A percentile compares a stretch with the other conserved stretches of the same genome.
These are phyloP conservation scores for Stenotaenia linearis DNA, from an alignment of 2,888 invertebrate species.

Conservation along the genomic window DNA sequence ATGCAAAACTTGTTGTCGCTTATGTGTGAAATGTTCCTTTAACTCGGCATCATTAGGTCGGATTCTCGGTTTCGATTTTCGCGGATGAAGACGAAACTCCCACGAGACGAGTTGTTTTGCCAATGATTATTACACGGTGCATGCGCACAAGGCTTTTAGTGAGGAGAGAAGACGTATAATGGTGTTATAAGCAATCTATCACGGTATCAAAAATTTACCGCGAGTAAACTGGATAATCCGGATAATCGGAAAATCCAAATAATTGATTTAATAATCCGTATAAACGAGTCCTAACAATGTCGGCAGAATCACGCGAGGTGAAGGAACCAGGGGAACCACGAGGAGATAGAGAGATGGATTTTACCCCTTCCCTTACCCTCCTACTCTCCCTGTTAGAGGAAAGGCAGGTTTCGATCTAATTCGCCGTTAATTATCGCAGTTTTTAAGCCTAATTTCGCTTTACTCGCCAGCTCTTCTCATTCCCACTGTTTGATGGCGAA, in stretches of 20 bases:
- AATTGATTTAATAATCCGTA: too few relatives aligned
- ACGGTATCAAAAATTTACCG: too few relatives aligned
- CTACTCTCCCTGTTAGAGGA: too few relatives aligned
- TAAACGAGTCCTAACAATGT: too few relatives aligned
- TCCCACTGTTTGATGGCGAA: background rate
- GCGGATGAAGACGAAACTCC: background rate
- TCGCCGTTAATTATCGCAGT: background rate
- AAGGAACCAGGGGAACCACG: too few relatives aligned
- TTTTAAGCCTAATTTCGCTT: background rate
- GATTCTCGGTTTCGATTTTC: slow-evolving; percentile 11
- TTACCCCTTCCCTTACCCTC: too few relatives aligned
- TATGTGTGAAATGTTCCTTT: background rate
- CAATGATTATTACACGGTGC: background rate
- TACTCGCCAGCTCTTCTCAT: background rate
- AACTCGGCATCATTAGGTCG: background rate
- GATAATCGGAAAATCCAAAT: too few relatives aligned
- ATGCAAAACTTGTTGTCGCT: background rate
- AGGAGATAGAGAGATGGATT: too few relatives aligned
- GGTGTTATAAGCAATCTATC: too few relatives aligned
- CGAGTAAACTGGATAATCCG: too few relatives aligned
- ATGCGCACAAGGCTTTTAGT: background rate
- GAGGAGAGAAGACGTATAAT: background rate
- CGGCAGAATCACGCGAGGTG: too few relatives aligned
- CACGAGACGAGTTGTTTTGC: background rate
- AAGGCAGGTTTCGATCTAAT: too few relatives aligned